Conservation (phyloP, 2,888 invertebrate species). For the Eurytoma californica region DNA sequence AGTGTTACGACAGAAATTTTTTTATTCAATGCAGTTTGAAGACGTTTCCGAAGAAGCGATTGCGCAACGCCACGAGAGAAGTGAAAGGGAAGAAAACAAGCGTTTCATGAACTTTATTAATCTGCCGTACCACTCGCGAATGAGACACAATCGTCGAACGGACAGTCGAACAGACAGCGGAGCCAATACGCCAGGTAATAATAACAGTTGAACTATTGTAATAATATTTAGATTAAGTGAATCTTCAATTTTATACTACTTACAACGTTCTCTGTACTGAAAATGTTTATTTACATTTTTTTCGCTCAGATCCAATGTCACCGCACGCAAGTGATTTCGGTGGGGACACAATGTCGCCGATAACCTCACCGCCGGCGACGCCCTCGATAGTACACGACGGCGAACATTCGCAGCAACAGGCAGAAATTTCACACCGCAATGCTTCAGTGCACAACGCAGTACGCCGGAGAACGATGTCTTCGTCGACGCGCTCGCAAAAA, state of each 20-base stretch:
- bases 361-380: slow-evolving; percentile 77
- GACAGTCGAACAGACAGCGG: slow-evolving; percentile 83
- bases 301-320: slow-evolving; percentile 79
- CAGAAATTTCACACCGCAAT: slow-evolving; percentile 66
- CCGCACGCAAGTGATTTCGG: slow-evolving; percentile 76
- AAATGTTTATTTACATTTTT: slow-evolving; percentile 3
- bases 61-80: slow-evolving; percentile 83
- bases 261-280: not conserved
- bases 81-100: slow-evolving; percentile 88
- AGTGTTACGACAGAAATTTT: not conserved
- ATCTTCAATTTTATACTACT: not conserved
- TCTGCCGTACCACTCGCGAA: slow-evolving; percentile 74
- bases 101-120: slow-evolving; percentile 81
- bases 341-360: slow-evolving; percentile 74
- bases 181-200: slow-evolving; percentile 81
- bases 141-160: slow-evolving; percentile 80
- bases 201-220: not conserved
- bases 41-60: slow-evolving; percentile 88
- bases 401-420: slow-evolving; percentile 62
- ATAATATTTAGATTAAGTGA: too few species aligned
- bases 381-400: slow-evolving; percentile 72
- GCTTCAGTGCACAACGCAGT: slow-evolving; percentile 69
- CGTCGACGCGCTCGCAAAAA: slow-evolving; percentile 65
- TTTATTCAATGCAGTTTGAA: slow-evolving; percentile 77
- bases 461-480: slow-evolving; percentile 68